phyloP scores from a whole-genome alignment of 2,888 invertebrate species.

The Calameuta pallipes region DNA sequence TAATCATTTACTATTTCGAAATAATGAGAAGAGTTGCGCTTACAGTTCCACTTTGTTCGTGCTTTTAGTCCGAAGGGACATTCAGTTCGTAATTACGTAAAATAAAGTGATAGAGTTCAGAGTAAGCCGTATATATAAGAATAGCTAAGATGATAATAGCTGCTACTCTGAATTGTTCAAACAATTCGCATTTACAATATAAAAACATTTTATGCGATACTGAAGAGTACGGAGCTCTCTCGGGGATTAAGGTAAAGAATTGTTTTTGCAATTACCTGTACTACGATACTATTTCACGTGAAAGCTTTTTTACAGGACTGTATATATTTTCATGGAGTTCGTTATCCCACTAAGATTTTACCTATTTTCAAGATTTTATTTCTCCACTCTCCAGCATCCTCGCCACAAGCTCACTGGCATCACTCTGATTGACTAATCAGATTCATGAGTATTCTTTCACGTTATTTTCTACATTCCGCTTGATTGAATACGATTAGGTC shows the following conservation, averaged over 20 bases:
- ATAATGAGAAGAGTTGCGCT: neutral
- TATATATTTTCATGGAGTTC: conserved; percentile 29
- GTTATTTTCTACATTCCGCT: conserved; percentile 27
- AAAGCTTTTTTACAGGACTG: neutral
- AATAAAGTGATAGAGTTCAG: neutral
- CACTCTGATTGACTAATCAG: conserved; percentile 42
- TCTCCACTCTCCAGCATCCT: neutral
- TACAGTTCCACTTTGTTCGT: neutral
- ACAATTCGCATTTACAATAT: neutral
- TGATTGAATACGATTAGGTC: conserved; percentile 44
- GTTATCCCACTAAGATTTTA: neutral
- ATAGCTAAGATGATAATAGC: neutral
- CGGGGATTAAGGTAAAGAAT: neutral
- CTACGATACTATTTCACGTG: neutral
- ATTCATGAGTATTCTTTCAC: conserved; percentile 27
- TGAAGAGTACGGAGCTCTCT: neutral
- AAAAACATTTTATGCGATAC: neutral
- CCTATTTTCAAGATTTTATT: neutral
- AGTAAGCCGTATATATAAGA: neutral
- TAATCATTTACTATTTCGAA: neutral
- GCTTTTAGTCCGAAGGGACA: neutral
- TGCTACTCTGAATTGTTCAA: neutral
- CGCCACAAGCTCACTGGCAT: conserved; percentile 13
- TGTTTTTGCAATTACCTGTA: neutral
- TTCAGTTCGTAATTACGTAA: neutral